These are phyloP conservation scores for Eulithis testata DNA, from an alignment of 2,888 invertebrate genomes.

Conservation along the genomic window DNA sequence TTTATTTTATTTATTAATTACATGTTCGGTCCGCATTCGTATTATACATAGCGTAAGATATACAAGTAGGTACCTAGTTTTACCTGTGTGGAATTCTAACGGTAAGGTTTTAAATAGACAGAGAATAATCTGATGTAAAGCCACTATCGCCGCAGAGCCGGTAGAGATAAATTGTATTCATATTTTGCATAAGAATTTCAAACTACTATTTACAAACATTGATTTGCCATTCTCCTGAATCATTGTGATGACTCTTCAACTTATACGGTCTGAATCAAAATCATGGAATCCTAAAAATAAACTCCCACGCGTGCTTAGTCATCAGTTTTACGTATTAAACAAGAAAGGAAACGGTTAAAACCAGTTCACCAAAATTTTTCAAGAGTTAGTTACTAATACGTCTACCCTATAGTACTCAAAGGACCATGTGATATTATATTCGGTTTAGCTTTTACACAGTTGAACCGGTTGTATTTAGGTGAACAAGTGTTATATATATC, in stretches of 20 bases:
- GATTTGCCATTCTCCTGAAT: conserved; percentile 33
- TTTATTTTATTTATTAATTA: no score
- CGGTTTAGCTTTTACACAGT: neutral
- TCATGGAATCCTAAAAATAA: conserved; percentile 37
- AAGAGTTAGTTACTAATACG: no score
- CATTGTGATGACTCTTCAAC: conserved; percentile 24
- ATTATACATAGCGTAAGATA: no score
- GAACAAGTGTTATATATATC: conserved; percentile 18
- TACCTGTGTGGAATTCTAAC: no score
- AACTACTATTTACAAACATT: conserved; percentile 2
- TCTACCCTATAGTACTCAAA: no score
- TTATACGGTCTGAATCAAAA: conserved; percentile 21
- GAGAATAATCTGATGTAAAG: no score
- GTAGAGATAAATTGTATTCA: no score
- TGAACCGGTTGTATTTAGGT: conserved; percentile 27
- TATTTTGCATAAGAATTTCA: no score
- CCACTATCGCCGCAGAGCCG: no score
- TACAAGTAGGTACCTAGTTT: no score
- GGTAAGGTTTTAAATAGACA: no score
- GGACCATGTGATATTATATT: neutral
- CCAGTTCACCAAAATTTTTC: neutral
- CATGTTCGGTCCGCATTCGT: no score
- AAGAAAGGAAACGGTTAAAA: conserved; percentile 14
- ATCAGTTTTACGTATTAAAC: conserved; percentile 14
- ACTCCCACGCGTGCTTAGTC: conserved; percentile 33